Evolutionary conservation across 2,888 invertebrate species (phyloP), one percentile per base, ranked within the genome.

Genomic region (Amphiduros pacificus): DNA sequence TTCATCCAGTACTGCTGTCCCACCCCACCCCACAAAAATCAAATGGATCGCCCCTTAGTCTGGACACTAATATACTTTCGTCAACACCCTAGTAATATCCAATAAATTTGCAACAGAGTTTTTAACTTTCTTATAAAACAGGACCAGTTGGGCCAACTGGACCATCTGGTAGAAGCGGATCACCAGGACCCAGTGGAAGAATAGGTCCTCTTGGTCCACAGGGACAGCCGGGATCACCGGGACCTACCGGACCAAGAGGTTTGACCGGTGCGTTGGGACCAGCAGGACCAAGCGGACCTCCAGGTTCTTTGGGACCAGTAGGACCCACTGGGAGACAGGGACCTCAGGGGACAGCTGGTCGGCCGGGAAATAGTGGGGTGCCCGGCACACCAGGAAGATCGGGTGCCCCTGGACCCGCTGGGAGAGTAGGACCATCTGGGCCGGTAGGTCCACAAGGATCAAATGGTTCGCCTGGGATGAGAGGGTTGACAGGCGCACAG

Each of bases 391-490:
- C 87, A 55, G 90, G 90, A 54, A 82, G 87, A 67, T 88, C 67
- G 17, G 63, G 61, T 26, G 88, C 41, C 55, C 59, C 63, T 29
- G 91, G 91, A 0, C 85, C 88, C 49, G 86, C 88, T 0, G 90
- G 90, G 54, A 81, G 81, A 58, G n/a, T 3, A n/a, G 56, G 56
- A 17, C 4, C 20, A 3, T 1, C 26, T 5, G 58, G 58, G 2
- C 31, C 2, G 5, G 11, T 27, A 9, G 51, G 51, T 51, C 51
- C 24, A 3, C 20, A 22, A 51, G 62, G 24, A 50, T 32, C 17
- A 50, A 41, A 2, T 57, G 63, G 92, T 24, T 91, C 92, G 77
- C 89, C 92, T 0, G 92, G 93, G 27, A 86, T 87, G 27, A 87
- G 87, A 61, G 92, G 92, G 1, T 88, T 4, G 5, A 44, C 20